phyloP scores from a whole-genome alignment of 2,113 vertebrate genomes.

The Rallus limicola region DNA sequence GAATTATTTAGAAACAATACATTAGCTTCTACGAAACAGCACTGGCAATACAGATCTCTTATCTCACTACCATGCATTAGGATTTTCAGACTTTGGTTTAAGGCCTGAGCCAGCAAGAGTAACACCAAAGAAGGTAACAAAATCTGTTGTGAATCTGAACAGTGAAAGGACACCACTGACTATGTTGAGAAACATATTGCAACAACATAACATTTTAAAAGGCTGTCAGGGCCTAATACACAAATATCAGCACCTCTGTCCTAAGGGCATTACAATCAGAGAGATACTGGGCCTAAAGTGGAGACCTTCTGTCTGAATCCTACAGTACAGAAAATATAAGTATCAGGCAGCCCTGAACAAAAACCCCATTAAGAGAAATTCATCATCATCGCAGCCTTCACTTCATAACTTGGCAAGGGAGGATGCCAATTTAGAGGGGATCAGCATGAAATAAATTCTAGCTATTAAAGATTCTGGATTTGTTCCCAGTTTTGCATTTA shows the following conservation, averaged over 20 bases:
- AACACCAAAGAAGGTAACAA: neutral
- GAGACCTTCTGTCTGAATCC: neutral
- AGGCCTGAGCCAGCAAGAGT: neutral
- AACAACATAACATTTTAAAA: neutral
- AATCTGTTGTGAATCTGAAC: neutral
- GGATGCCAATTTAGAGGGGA: constrained; percentile 8
- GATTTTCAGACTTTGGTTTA: neutral
- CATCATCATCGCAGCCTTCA: neutral
- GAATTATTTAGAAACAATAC: neutral
- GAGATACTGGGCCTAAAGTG: neutral
- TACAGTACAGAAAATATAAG: neutral
- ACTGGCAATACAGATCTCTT: neutral
- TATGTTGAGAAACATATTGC: neutral
- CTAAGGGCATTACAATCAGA: neutral
- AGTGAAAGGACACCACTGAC: neutral
- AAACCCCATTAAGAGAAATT: constrained; percentile 26
- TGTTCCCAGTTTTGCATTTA: constrained; percentile 30
- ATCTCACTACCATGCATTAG: neutral
- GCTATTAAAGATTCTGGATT: constrained; percentile 33
- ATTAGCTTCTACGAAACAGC: neutral
- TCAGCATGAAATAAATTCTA: constrained; percentile 24
- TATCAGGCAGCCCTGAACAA: neutral
- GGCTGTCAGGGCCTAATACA: neutral
- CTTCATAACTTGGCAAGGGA: constrained; percentile 13
- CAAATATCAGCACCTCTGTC: neutral